Percentiles rank a stretch among this genome's conserved stretches.
phyloP scores from a whole-genome alignment of 2,113 vertebrate species.

The Gobiocypris rarus region DNA sequence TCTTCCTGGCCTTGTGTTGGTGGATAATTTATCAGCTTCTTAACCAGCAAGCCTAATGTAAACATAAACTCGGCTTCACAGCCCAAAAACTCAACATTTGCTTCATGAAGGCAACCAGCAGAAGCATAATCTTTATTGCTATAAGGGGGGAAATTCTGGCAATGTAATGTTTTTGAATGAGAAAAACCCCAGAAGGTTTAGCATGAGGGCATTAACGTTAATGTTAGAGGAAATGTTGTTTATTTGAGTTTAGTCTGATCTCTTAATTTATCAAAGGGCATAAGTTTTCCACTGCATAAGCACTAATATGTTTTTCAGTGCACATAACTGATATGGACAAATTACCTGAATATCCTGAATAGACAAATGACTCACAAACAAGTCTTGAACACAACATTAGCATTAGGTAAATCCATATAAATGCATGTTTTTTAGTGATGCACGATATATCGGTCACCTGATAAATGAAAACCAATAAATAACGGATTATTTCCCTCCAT shows the following conservation, averaged over 20 bases:
- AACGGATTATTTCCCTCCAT: no score
- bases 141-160: not conserved
- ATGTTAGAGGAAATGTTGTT: not conserved
- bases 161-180: not conserved
- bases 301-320: not conserved
- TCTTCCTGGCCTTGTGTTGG: not conserved
- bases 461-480: no score
- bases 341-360: not conserved
- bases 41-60: constrained; percentile 30
- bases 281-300: not conserved
- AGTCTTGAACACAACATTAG: not conserved
- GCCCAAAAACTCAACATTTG: constrained; percentile 20
- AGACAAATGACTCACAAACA: not conserved
- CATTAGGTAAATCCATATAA: not conserved
- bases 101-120: not conserved
- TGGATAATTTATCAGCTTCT: constrained; percentile 30
- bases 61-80: constrained; percentile 34
- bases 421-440: not conserved
- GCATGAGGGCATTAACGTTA: not conserved
- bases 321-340: not conserved
- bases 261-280: not conserved
- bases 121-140: not conserved
- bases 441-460: no score
- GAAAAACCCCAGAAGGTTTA: not conserved
- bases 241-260: not conserved